Percentiles rank a stretch among this genome's conserved stretches.
These are phyloP conservation scores for Ochropleura plecta DNA, from an alignment of 2,888 invertebrate genomes.

Conservation along the genomic window DNA sequence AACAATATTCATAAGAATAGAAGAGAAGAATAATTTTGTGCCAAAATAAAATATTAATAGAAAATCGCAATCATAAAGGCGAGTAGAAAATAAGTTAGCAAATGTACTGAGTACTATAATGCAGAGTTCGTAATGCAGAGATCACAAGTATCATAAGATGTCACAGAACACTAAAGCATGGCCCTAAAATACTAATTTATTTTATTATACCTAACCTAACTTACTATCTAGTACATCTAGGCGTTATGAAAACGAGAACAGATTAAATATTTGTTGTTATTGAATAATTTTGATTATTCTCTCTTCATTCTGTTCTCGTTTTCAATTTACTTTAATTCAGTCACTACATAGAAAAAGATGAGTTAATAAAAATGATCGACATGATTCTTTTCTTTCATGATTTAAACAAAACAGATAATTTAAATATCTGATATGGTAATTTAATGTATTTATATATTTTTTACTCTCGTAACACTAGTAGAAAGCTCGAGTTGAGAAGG, in stretches of 20 bases:
- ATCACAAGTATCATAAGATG: conserved; percentile 78
- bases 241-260: conserved; percentile 49
- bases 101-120: conserved; percentile 48
- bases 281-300: not conserved
- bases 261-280: conserved; percentile 1
- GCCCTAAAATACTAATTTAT: conserved; percentile 68
- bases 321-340: conserved; percentile 61
- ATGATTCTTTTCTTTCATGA: conserved; percentile 17
- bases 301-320: conserved; percentile 44
- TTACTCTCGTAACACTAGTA: conserved; percentile 77
- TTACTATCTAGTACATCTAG: conserved; percentile 51
- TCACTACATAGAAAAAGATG: conserved; percentile 67
- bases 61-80: conserved; percentile 55
- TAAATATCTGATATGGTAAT: conserved; percentile 49
- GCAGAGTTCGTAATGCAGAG: conserved; percentile 65
- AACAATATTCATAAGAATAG: conserved; percentile 28
- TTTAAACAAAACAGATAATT: conserved; percentile 23
- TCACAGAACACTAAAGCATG: conserved; percentile 80
- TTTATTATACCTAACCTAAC: conserved; percentile 57
- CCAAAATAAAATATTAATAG: conserved; percentile 12
- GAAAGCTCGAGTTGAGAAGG: conserved; percentile 89
- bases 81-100: conserved; percentile 55
- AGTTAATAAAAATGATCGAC: conserved; percentile 18
- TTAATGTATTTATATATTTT: conserved; percentile 56
- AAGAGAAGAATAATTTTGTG: conserved; percentile 23